A percentile compares a stretch with the other conserved stretches of the same genome.
Conservation (phyloP, 2,888 invertebrate species). For the Seira sanloemensis region DNA sequence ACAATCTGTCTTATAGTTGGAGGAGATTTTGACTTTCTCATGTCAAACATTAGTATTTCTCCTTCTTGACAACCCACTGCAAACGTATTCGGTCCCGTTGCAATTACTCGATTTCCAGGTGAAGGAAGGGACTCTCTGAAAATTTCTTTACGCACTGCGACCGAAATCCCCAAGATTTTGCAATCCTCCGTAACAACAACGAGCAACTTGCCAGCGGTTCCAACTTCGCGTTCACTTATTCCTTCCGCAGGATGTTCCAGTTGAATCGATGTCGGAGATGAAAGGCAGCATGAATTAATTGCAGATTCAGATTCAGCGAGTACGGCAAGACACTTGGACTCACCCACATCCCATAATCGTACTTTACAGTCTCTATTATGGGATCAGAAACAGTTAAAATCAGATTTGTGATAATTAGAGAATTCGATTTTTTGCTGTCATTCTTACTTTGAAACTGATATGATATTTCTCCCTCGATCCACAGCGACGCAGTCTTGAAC, state of each 20-base stretch:
- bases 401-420: background rate
- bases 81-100: slow-evolving; percentile 77
- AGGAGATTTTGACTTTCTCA: slow-evolving; percentile 61
- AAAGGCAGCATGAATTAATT: slow-evolving; percentile 79
- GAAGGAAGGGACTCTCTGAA: slow-evolving; percentile 77
- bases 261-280: slow-evolving; percentile 55
- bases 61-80: slow-evolving; percentile 80
- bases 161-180: slow-evolving; percentile 78
- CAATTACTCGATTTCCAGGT: slow-evolving; percentile 80
- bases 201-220: slow-evolving; percentile 81
- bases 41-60: slow-evolving; percentile 65
- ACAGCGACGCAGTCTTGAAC: slow-evolving; percentile 81
- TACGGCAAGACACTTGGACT: slow-evolving; percentile 79
- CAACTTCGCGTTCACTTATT: slow-evolving; percentile 78
- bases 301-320: slow-evolving; percentile 78
- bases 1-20: slow-evolving; percentile 50
- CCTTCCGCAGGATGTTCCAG: slow-evolving; percentile 44
- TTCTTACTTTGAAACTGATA: slow-evolving; percentile 82
- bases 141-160: slow-evolving; percentile 78
- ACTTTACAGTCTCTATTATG: slow-evolving; percentile 81
- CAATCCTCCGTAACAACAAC: slow-evolving; percentile 82
- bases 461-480: slow-evolving; percentile 83
- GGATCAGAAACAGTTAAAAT: background rate
- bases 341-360: slow-evolving; percentile 83
- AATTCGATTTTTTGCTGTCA: too few relatives aligned